phyloP scores from a whole-genome alignment of 2,113 vertebrate species.

The Amblyornis subalaris region DNA sequence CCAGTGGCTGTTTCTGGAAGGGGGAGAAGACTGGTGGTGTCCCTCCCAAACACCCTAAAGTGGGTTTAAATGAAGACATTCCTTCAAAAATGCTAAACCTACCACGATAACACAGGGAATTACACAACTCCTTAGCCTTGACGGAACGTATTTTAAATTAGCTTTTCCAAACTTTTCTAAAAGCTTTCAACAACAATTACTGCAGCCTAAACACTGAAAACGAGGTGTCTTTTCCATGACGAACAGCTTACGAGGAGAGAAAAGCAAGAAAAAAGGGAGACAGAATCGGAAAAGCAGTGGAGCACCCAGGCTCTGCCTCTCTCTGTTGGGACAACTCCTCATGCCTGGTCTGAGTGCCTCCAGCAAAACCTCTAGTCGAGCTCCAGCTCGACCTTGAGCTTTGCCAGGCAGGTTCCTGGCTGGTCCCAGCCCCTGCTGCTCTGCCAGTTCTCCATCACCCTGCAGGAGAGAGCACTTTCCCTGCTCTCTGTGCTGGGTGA shows the following conservation, averaged over 20 bases:
- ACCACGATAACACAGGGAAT: not conserved
- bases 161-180: not conserved
- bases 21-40: not conserved
- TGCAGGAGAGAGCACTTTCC: not conserved
- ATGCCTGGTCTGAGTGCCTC: accelerated
- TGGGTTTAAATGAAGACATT: not conserved
- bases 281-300: not conserved
- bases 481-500: not conserved
- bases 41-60: not conserved
- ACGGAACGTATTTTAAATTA: not conserved
- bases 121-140: not conserved
- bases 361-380: not conserved
- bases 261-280: not conserved
- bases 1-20: not conserved
- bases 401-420: not conserved
- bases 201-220: not conserved
- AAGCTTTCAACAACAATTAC: not conserved
- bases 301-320: not conserved
- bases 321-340: not conserved
- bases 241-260: not conserved
- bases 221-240: not conserved
- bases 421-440: not conserved
- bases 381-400: not conserved
- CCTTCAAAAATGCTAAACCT: not conserved
- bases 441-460: not conserved